phyloP scores from a whole-genome alignment of 1,140 invertebrate genomes.

The Eubasilissa regina region DNA sequence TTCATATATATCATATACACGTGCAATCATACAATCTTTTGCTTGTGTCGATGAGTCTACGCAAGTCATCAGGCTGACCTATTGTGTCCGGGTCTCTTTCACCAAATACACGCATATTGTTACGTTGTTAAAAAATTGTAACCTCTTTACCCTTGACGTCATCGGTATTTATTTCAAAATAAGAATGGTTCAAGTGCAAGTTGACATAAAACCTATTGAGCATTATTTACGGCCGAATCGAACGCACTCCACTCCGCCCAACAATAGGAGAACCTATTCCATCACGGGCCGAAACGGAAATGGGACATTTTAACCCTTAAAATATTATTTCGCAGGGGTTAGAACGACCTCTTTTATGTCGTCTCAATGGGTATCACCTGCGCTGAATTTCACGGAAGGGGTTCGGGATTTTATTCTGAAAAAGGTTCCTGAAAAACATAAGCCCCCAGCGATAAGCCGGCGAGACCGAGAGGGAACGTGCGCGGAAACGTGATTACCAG shows the following conservation, averaged over 20 bases:
- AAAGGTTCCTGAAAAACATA: slow-evolving; percentile 56
- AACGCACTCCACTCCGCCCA: slow-evolving; percentile 38
- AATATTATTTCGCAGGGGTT: slow-evolving; percentile 58
- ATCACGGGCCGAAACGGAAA: slow-evolving; percentile 38
- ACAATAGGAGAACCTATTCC: slow-evolving; percentile 45
- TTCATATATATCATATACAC: too few relatives aligned
- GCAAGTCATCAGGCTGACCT: too few relatives aligned
- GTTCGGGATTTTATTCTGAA: slow-evolving; percentile 50
- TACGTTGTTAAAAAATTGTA: too few relatives aligned
- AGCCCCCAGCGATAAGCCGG: slow-evolving; percentile 53
- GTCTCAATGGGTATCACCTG: slow-evolving; percentile 60
- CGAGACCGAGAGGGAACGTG: slow-evolving; percentile 54
- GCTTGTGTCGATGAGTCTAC: too few relatives aligned
- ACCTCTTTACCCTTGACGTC: background rate
- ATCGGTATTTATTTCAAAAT: slow-evolving; percentile 1
- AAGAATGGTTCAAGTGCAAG: slow-evolving; percentile 16
- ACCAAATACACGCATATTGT: too few relatives aligned
- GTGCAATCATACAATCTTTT: too few relatives aligned
- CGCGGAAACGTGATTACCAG: slow-evolving; percentile 49
- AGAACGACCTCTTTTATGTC: slow-evolving; percentile 59
- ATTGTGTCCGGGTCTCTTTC: too few relatives aligned
- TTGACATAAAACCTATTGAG: slow-evolving; percentile 20
- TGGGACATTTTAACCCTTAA: slow-evolving; percentile 54
- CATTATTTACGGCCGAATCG: slow-evolving; percentile 40
- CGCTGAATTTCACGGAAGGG: slow-evolving; percentile 48